phyloP scores from a whole-genome alignment of 2,113 vertebrate genomes.

The Toxotes jaculatrix region DNA sequence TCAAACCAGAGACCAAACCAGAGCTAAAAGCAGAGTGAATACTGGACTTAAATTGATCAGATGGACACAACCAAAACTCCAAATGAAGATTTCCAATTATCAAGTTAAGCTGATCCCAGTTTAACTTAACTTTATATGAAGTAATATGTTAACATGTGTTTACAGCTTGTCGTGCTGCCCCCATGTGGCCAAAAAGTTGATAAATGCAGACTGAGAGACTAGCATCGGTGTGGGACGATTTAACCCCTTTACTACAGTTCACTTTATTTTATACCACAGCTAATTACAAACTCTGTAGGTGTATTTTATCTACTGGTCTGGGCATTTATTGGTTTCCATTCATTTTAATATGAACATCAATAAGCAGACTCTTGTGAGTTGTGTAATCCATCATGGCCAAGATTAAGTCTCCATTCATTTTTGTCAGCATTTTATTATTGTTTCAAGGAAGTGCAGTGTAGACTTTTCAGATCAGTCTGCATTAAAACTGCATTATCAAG shows the following conservation, averaged over 20 bases:
- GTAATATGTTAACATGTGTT: not conserved
- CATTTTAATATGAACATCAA: not conserved
- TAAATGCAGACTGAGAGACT: not conserved
- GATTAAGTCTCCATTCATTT: not conserved
- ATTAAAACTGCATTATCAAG: not conserved
- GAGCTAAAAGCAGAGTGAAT: not conserved
- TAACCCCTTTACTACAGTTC: not conserved
- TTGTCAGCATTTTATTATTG: not conserved
- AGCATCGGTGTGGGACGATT: not conserved
- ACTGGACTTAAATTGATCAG: no score
- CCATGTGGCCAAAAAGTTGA: not conserved
- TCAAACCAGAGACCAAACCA: not conserved
- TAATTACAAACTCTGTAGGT: not conserved
- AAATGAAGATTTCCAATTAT: no score
- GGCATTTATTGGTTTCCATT: not conserved
- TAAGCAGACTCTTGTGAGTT: not conserved
- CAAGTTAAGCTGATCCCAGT: no score
- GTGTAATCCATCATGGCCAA: not conserved
- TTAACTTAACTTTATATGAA: no score
- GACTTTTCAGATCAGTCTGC: not conserved
- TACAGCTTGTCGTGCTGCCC: not conserved
- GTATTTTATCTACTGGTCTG: not conserved
- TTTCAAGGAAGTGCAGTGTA: not conserved
- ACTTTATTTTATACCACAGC: not conserved
- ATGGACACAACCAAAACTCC: no score